Evolutionary conservation across 2,113 vertebrate genomes (phyloP), one percentile per base, ranked within the genome.

Genomic region (Phyllostomus discolor): DNA sequence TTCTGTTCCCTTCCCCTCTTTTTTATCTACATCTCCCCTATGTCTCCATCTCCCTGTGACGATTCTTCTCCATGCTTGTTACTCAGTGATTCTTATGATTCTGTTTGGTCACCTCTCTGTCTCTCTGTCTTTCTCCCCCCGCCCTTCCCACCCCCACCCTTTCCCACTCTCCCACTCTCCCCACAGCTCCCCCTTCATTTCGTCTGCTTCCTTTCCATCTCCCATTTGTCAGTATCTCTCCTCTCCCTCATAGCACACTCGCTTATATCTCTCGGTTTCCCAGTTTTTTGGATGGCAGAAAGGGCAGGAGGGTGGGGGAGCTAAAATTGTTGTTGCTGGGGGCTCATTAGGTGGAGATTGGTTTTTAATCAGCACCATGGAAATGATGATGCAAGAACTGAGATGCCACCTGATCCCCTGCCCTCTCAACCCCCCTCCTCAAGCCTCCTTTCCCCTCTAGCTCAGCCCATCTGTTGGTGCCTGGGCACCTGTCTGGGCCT

Each of bases 321-420:
- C 35, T 92, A 93, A 89, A 7, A 96, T 35, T 96, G 97, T 82
- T 93, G 79, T 92, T 90, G 98, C 98, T 97, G 95, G 82, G 98
- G 97, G 98, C 98, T 98, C 98, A 96, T 98, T 98, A 98, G 96
- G 95, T 87, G 16, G 98, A 98, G 97, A 97, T 98, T 96, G 98
- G 90, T 97, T 97, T 97, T 95, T 98, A 98, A 98, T 98, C 97
- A 98, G 98, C 97, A 97, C 98, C 97, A 98, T 98, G 97, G 98
- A 98, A 98, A 98, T 98, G 98, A 97, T 59, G 97, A 98, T 97
- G 98, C 96, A 96, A 98, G 97, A 87, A 79, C 95, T 46, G 89
- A 97, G 95, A 73, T 67, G 90, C 98, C 98, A 98, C 98, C 98
- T 98, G 98, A 98, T 97, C 98, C 98, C 97, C 82, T 93, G 88